Evolutionary conservation across 2,888 invertebrate species (phyloP).

Genomic region (Boloria euphrosyne): DNA sequence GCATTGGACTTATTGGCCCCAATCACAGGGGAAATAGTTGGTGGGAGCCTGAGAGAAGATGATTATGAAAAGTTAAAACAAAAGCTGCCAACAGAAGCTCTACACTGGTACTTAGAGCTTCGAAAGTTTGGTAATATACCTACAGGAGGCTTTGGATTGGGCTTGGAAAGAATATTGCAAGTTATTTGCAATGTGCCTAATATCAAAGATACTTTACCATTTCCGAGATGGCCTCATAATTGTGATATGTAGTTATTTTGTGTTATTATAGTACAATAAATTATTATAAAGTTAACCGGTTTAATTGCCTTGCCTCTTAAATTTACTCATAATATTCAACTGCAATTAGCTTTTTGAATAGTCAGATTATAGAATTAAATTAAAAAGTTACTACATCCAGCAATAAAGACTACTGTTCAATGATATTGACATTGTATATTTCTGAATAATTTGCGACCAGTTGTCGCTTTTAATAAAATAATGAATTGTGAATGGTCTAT

Average conservation of each 20-base stretch:
- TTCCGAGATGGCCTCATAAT: slow-evolving; percentile 96
- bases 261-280: slow-evolving; percentile 9
- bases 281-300: not conserved
- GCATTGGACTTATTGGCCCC: slow-evolving; percentile 95
- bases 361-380: too few species aligned
- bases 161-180: slow-evolving; percentile 95
- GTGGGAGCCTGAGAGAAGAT: slow-evolving; percentile 96
- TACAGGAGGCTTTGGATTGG: slow-evolving; percentile 97
- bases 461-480: too few species aligned
- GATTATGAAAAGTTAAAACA: slow-evolving; percentile 84
- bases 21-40: slow-evolving; percentile 95
- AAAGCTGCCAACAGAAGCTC: slow-evolving; percentile 82
- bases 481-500: too few species aligned
- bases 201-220: slow-evolving; percentile 97
- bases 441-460: too few species aligned
- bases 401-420: too few species aligned
- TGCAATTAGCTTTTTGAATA: too few species aligned
- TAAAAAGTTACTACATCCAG: too few species aligned
- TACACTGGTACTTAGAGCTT: slow-evolving; percentile 95
- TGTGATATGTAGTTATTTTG: slow-evolving; percentile 83
- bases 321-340: not conserved
- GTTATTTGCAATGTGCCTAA: slow-evolving; percentile 90
- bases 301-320: not conserved
- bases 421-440: too few species aligned
- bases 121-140: slow-evolving; percentile 94